Conservation (phyloP, 2,113 vertebrate species). For the Orcinus orca region DNA sequence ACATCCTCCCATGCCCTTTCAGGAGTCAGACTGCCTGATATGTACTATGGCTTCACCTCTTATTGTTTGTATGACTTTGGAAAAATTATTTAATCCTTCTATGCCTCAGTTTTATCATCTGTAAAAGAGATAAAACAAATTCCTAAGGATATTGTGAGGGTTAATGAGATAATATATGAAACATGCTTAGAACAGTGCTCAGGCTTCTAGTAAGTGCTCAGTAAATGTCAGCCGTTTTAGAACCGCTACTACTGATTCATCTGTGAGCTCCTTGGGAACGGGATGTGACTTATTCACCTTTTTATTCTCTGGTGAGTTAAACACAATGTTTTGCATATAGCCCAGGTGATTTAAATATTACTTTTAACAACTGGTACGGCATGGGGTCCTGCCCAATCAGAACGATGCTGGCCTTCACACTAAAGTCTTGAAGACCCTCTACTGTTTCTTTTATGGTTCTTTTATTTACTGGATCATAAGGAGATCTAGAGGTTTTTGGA, state of each 20-base stretch:
- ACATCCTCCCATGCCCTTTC: neutral
- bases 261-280: neutral
- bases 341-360: neutral
- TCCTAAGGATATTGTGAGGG: neutral
- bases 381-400: neutral
- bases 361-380: neutral
- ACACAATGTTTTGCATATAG: neutral
- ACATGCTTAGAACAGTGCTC: neutral
- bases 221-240: neutral
- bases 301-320: neutral
- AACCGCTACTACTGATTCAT: neutral
- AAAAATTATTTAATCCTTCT: neutral
- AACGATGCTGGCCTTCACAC: neutral
- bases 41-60: neutral
- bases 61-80: neutral
- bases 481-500: neutral
- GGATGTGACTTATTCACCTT: neutral
- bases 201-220: constrained; percentile 1
- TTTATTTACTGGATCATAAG: neutral
- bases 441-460: neutral
- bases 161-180: constrained; percentile 13
- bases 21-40: neutral
- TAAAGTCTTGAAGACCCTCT: neutral
- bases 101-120: neutral
- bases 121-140: constrained; percentile 10